Evolutionary conservation across 1,140 invertebrate species (phyloP), one percentile per base, ranked within the genome.

Genomic region (Dendrolimus punctatus): DNA sequence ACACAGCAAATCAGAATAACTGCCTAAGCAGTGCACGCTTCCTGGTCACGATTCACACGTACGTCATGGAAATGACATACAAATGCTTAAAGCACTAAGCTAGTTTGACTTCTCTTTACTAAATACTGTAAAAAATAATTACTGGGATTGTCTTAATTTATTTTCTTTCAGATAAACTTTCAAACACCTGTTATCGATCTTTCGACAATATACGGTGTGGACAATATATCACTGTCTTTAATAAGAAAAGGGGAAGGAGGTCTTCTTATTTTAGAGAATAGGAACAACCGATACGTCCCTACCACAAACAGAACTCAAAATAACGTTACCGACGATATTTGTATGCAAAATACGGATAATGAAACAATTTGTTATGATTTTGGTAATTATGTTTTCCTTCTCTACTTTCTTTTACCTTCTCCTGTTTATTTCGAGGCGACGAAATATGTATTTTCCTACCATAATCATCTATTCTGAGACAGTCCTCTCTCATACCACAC

Each of bases 161-260:
- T 51, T 51, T n/a, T 47, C 9, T 67, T 64, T 44, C 48, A 79
- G 76, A 67, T 79, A 23, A 79, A 79, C 44, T 66, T 62, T n/a
- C 76, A 79, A 71, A 76, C 76, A 6, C 76, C 76, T 5, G 6
- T 68, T 10, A 46, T 79, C 38, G 76, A 79, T 50, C 58, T 79
- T n/a, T 79, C 76, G 23, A 67, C 61, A 49, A 62, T 79, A 44
- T 79, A 79, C n/a, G 73, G 73, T 39, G 64, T 75, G 6, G 62
- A 74, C 41, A 65, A 76, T 23, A 45, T 54, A 39, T 58, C 66
- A 40, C 51, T 66, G 39, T 51, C 68, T 36, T 40, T 41, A 23
- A 51, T 74, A 10, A 60, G 76, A 51, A 57, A 60, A 44, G 63
- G 55, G 10, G 50, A 73, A 50, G 40, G 68, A 43, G 76, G 76